Percentiles rank a stretch among this genome's conserved stretches.
These are phyloP conservation scores for Reticulitermes speratus DNA, from an alignment of 1,140 invertebrate species.

Conservation along the genomic window DNA sequence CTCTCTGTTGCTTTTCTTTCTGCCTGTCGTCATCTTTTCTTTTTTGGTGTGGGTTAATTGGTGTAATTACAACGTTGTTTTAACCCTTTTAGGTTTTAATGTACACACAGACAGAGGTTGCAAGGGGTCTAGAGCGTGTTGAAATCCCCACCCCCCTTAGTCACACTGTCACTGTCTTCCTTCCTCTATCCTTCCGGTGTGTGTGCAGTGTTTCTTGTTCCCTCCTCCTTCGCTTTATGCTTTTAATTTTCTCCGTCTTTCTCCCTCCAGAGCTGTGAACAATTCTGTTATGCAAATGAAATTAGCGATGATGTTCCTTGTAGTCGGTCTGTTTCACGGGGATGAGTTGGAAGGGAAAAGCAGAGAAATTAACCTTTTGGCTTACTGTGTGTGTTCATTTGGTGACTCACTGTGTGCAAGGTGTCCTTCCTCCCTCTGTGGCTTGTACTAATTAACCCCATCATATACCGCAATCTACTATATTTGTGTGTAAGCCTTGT, in stretches of 20 bases:
- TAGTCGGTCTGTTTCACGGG: background rate
- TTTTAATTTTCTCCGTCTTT: conserved; percentile 15
- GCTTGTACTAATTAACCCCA: background rate
- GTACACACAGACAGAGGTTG: background rate
- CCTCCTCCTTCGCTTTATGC: background rate
- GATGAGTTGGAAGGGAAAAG: background rate
- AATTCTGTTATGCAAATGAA: conserved; percentile 32
- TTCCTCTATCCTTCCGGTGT: background rate
- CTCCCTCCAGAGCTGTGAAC: background rate
- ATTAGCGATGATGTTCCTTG: conserved; percentile 28
- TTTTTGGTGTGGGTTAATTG: conserved; percentile 22
- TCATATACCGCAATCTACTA: background rate
- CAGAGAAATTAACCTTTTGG: conserved; percentile 28
- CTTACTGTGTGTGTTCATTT: background rate
- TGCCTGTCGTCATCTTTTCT: conserved; percentile 23
- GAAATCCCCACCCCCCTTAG: background rate
- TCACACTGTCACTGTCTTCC: background rate
- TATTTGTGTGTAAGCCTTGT: background rate
- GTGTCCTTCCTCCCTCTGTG: background rate
- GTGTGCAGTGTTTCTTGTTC: conserved; percentile 8
- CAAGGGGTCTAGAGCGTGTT: background rate
- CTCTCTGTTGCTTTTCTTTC: conserved; percentile 20
- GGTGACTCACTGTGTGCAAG: background rate
- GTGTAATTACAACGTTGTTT: conserved; percentile 25
- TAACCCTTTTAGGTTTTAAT: conserved; percentile 15